Percentiles rank a stretch among this genome's conserved stretches.
Evolutionary conservation across 2,113 vertebrate species (phyloP).

Genomic region (Odontophorus gujanensis): DNA sequence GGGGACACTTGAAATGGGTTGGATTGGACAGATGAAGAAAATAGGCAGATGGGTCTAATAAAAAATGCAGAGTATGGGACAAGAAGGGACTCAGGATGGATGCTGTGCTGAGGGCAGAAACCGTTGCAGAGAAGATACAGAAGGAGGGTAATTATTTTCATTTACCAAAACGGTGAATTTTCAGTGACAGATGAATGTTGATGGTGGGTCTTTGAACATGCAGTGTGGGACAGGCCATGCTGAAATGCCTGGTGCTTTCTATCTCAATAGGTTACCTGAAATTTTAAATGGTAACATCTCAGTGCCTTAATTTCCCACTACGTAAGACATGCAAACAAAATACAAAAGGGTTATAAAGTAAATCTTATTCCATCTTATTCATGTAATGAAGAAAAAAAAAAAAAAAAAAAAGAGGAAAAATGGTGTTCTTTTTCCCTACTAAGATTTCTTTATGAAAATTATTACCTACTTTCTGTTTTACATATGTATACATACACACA

Average conservation of each 20-base stretch:
- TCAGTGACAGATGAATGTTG: not conserved
- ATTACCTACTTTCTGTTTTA: not conserved
- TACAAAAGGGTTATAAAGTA: not conserved
- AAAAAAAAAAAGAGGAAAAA: not conserved
- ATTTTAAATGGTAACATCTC: not conserved
- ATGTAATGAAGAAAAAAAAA: not conserved
- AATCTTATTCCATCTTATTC: not conserved
- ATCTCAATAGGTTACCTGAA: not conserved
- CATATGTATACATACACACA: not conserved
- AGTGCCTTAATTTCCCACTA: not conserved
- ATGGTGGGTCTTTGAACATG: not conserved
- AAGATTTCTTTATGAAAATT: not conserved
- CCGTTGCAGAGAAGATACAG: not conserved
- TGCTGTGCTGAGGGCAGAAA: not conserved
- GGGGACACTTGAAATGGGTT: not conserved
- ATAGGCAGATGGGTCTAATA: not conserved
- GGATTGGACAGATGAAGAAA: not conserved
- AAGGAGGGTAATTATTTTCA: not conserved
- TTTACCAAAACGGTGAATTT: not conserved
- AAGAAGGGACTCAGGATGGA: not conserved
- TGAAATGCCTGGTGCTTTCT: not conserved
- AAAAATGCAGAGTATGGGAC: not conserved
- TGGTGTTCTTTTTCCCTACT: rapidly evolving
- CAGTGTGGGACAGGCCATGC: rapidly evolving
- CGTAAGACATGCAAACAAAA: not conserved